Evolutionary conservation across 2,888 invertebrate genomes (phyloP).

Genomic region (Amaurobius ferox): DNA sequence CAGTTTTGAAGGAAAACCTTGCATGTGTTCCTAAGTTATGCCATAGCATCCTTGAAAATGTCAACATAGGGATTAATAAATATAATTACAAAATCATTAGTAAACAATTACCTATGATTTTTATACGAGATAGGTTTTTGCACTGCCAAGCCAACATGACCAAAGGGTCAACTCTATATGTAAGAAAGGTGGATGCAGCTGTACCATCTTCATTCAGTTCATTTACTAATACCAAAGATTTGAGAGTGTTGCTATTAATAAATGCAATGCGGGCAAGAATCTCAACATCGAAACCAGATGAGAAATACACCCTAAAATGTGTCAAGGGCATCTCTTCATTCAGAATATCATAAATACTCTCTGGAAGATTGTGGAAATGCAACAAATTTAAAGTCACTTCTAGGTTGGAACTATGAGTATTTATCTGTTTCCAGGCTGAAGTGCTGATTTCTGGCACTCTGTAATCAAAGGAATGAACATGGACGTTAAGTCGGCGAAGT

Average conservation of each 20-base stretch:
- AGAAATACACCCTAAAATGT: slow-evolving; percentile 85
- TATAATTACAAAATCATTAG: too few relatives aligned
- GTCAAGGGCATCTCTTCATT: slow-evolving; percentile 85
- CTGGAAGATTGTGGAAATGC: slow-evolving; percentile 84
- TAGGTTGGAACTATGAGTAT: slow-evolving; percentile 80
- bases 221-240: slow-evolving; percentile 83
- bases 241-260: slow-evolving; percentile 78
- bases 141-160: slow-evolving; percentile 84
- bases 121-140: slow-evolving; percentile 81
- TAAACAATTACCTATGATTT: slow-evolving; percentile 80
- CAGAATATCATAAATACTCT: slow-evolving; percentile 82
- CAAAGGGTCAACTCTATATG: slow-evolving; percentile 80
- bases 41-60: too few relatives aligned
- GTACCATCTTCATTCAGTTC: slow-evolving; percentile 76
- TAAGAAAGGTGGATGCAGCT: slow-evolving; percentile 55
- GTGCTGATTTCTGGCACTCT: slow-evolving; percentile 83
- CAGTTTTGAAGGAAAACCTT: too few relatives aligned
- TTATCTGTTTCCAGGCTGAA: slow-evolving; percentile 82
- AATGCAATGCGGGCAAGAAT: slow-evolving; percentile 81
- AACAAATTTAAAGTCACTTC: slow-evolving; percentile 82
- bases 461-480: slow-evolving; percentile 84
- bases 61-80: too few relatives aligned
- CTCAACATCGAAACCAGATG: slow-evolving; percentile 82
- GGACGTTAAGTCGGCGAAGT: slow-evolving; percentile 81
- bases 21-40: too few relatives aligned